These are phyloP conservation scores for Lophius americanus DNA, from an alignment of 2,797 vertebrate species.

Conservation along the genomic window DNA sequence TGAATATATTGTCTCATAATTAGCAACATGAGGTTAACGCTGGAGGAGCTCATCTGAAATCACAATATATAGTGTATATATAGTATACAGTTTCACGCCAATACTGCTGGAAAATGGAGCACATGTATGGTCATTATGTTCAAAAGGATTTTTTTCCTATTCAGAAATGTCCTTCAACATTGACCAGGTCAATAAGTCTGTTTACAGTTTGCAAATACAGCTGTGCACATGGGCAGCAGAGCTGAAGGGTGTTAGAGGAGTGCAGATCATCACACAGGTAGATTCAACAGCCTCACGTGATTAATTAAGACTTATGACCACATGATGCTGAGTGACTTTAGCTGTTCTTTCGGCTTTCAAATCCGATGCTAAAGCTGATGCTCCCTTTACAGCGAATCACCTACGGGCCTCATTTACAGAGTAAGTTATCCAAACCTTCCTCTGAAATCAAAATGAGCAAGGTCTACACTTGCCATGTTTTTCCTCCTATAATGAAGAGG, in stretches of 20 bases:
- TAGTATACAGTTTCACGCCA: not conserved
- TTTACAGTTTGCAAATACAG: too few species aligned
- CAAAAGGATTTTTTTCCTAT: not conserved
- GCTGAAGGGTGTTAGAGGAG: slow-evolving; percentile 29
- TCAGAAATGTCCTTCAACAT: slow-evolving; percentile 1
- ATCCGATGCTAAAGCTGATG: slow-evolving; percentile 18
- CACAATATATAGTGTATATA: too few species aligned
- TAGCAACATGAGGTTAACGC: not conserved
- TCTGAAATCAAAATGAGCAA: too few species aligned
- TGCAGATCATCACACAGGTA: slow-evolving; percentile 19
- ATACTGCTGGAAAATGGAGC: not conserved
- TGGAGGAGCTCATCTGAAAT: not conserved
- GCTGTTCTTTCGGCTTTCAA: not conserved
- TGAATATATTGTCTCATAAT: not conserved
- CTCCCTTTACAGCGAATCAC: slow-evolving; percentile 12
- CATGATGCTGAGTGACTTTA: slow-evolving; percentile 14
- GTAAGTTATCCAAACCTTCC: too few species aligned
- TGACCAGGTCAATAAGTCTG: not conserved
- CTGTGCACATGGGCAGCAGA: not conserved
- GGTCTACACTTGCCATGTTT: too few species aligned
- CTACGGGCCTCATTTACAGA: too few species aligned
- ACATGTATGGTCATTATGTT: not conserved
- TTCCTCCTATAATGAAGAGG: too few species aligned
- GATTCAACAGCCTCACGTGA: slow-evolving; percentile 12
- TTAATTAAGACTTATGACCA: slow-evolving; percentile 14